phyloP scores from a whole-genome alignment of 2,888 invertebrate genomes.

The Amiota communis region DNA sequence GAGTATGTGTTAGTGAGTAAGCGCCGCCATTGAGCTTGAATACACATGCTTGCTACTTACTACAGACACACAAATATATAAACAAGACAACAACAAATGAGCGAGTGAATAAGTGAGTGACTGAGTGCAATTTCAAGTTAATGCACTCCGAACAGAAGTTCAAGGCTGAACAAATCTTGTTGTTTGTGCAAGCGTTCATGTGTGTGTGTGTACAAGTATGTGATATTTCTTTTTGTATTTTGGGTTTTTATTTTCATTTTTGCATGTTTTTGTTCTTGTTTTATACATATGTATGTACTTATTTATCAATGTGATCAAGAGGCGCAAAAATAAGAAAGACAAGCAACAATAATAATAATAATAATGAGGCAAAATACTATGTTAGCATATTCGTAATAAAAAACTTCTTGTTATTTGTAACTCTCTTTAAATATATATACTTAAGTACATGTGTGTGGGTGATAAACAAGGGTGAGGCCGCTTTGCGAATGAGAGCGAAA shows the following conservation, averaged over 20 bases:
- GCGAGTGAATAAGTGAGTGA: conserved; percentile 19
- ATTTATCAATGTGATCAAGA: conserved; percentile 51
- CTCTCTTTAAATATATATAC: conserved; percentile 23
- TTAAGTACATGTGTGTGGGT: conserved; percentile 33
- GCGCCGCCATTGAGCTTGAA: conserved; percentile 16
- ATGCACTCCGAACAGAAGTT: conserved; percentile 72
- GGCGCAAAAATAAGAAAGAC: conserved; percentile 35
- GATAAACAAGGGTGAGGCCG: background rate
- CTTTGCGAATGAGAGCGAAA: background rate
- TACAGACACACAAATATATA: conserved; percentile 6
- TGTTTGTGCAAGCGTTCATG: conserved; percentile 50
- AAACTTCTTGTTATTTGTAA: conserved; percentile 34
- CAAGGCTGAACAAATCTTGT: conserved; percentile 72
- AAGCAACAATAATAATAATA: conserved; percentile 27
- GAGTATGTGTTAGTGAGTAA: background rate
- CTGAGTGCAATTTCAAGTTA: conserved; percentile 62
- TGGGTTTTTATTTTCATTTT: background rate
- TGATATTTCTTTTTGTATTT: conserved; percentile 5
- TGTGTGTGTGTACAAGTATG: background rate
- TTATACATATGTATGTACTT: conserved; percentile 32
- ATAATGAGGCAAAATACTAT: no score
- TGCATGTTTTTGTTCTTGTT: conserved; percentile 9
- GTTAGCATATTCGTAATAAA: background rate
- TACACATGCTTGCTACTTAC: no score
- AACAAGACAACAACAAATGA: background rate